Conservation (phyloP, 2,113 vertebrate genomes). For the Myanophis thanlyinensis region DNA sequence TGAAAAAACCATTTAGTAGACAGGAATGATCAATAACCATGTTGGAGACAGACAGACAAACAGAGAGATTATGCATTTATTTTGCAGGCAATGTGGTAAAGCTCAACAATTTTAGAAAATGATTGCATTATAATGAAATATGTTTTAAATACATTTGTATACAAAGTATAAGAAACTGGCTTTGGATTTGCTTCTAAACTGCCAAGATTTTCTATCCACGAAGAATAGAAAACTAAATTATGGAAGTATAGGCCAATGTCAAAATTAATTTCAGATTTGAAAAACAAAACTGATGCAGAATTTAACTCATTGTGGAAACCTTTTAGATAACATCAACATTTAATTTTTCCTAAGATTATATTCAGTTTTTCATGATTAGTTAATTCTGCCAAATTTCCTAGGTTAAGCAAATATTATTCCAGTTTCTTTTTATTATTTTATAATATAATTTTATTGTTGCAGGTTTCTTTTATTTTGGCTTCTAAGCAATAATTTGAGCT, state of each 20-base stretch:
- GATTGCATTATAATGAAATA: not conserved
- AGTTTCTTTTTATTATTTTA: not conserved
- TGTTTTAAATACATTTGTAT: too few relatives aligned
- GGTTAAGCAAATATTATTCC: not conserved
- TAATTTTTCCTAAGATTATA: not conserved
- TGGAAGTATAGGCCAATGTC: not conserved
- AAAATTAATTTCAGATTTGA: not conserved
- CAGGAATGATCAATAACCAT: not conserved
- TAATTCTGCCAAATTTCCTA: not conserved
- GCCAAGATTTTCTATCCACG: not conserved
- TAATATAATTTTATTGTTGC: not conserved
- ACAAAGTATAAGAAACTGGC: not conserved
- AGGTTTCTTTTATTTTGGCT: not conserved
- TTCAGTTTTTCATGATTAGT: not conserved
- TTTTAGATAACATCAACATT: not conserved
- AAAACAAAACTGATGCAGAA: not conserved
- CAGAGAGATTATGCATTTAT: not conserved
- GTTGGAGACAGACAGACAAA: not conserved
- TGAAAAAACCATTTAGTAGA: not conserved
- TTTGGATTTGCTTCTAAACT: not conserved
- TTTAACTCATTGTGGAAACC: not conserved
- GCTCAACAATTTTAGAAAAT: not conserved
- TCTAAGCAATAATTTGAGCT: not conserved
- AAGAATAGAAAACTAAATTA: not conserved
- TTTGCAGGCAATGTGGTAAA: not conserved